Conservation (phyloP, 2,888 invertebrate species). For the Cryptocheilus praepositus region DNA sequence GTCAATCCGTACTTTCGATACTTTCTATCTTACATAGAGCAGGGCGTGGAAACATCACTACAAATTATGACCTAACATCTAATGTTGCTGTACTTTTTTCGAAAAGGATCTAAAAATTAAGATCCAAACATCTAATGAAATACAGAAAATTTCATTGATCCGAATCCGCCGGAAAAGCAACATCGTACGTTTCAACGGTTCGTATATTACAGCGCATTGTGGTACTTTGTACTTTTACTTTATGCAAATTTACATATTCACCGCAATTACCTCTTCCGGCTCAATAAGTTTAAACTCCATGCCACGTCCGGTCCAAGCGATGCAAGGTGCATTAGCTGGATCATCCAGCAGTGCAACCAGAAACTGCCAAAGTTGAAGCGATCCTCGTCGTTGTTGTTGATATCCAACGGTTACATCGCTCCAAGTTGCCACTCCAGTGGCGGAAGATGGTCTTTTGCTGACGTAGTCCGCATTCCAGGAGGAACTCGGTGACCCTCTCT, state of each 20-base stretch:
- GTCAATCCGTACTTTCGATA: too few species aligned
- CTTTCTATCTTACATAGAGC: too few species aligned
- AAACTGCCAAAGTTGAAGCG: conserved; percentile 96
- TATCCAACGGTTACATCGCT: conserved; percentile 64
- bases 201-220: too few species aligned
- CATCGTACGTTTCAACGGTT: too few species aligned
- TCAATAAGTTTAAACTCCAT: conserved; percentile 97
- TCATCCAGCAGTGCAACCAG: conserved; percentile 88
- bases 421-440: conserved; percentile 60
- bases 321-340: conserved; percentile 85
- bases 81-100: too few species aligned
- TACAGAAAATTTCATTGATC: too few species aligned
- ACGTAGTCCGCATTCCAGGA: conserved; percentile 65
- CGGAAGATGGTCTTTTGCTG: conserved; percentile 59
- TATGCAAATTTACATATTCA: background rate
- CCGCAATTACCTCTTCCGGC: conserved; percentile 87
- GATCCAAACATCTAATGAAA: too few species aligned
- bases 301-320: conserved; percentile 96
- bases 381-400: conserved; percentile 83
- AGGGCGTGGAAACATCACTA: too few species aligned
- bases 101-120: too few species aligned
- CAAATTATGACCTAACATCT: too few species aligned
- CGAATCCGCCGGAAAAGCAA: too few species aligned
- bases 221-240: too few species aligned
- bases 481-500: conserved; percentile 60